Base-by-base conservation (phyloP, 2,888 invertebrate species). In the Perizoma affinitatum region DNA sequence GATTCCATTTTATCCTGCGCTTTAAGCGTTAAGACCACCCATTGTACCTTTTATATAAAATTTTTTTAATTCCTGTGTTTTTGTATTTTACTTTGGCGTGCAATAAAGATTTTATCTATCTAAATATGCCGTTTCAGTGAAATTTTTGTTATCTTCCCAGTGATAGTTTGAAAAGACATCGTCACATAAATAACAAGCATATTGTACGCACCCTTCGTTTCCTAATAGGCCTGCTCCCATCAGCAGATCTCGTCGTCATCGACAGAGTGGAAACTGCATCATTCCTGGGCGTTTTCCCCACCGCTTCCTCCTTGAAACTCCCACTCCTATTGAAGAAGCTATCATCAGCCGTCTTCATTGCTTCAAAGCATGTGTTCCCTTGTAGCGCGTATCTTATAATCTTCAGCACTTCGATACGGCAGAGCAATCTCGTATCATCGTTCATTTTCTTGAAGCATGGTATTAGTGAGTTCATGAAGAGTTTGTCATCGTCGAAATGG, bases 391-490 rank as follows among this genome's bases (percentile, higher is more conserved):
- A 87, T 51, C 84, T 79, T 3, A 91, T 90, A 3, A 90, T 90
- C 63, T 91, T 91, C 7, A 92, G 51, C 0, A 91, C 87, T 57
- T 91, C 90, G 8, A 91, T 91, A 1, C 91, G 74, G 51, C 91
- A 92, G 0, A 88, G 48, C 0, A 91, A 70, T 58, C 90, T 74
- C 0, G 91, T 92, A 10, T 90, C 90, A 38, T 92, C 91, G 40
- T 85, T 83, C 91, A 91, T 92, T 63, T 90, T 91, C 68, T 89
- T 90, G 45, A 92, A 91, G 5, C 90, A 64, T 0, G 91, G 91
- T 47, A 92, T 71, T 0, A 92, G 66, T 0, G 91, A 91, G 58
- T 88, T 89, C 92, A 92, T 90, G 44, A 92, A 92, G 0, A 88
- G 68, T 61, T 81, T 88, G 41, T 92, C 92, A 10, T 92, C 91